Evolutionary conservation across 2,113 vertebrate species (phyloP).

Genomic region (Cinclus cinclus): DNA sequence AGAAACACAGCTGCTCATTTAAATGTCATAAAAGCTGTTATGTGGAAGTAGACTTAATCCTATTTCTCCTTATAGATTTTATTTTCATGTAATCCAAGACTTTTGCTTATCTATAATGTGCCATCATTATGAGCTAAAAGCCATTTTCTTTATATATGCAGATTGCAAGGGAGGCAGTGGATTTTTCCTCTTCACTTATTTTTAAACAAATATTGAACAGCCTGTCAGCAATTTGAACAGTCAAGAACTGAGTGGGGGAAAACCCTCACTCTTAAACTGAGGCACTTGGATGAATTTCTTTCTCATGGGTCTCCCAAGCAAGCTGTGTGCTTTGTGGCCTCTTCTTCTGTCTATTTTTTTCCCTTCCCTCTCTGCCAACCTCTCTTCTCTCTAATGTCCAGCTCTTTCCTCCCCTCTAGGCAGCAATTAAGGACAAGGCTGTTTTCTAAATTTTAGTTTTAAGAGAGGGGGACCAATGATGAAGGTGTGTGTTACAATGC

Average conservation of each 20-base stretch:
- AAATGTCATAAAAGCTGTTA: background rate
- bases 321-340: background rate
- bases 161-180: background rate
- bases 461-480: background rate
- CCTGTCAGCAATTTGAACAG: background rate
- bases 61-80: background rate
- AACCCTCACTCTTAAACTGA: background rate
- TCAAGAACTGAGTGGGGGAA: slow-evolving; percentile 33
- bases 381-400: background rate
- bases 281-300: slow-evolving; percentile 20
- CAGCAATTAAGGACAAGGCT: background rate
- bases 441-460: background rate
- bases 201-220: slow-evolving; percentile 44
- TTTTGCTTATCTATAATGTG: background rate
- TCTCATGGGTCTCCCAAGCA: background rate
- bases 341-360: background rate
- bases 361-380: background rate
- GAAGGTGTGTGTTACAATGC: background rate
- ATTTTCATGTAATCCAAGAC: background rate
- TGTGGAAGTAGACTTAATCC: background rate
- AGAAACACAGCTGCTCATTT: slow-evolving; percentile 6
- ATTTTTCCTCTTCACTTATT: slow-evolving; percentile 29
- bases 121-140: background rate
- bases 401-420: background rate
- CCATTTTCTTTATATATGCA: slow-evolving; percentile 24